phyloP scores from a whole-genome alignment of 2,888 invertebrate genomes.

The Xylophagus ater region DNA sequence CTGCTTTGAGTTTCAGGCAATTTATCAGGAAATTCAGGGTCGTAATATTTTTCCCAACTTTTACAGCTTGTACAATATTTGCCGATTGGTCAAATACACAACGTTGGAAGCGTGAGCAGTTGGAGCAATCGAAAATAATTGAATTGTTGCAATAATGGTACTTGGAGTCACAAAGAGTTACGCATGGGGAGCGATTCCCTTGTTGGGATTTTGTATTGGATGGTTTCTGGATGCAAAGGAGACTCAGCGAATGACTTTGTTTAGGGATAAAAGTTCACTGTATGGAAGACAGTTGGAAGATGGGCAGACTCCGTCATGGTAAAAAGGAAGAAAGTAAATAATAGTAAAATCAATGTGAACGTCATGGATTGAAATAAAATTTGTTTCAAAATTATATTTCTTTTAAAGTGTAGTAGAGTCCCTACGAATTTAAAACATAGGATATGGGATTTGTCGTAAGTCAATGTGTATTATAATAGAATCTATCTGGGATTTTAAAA shows the following conservation, averaged over 20 bases:
- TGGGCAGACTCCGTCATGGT: slow-evolving; percentile 64
- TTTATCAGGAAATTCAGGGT: slow-evolving; percentile 54
- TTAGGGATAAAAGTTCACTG: slow-evolving; percentile 68
- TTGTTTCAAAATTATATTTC: too few species aligned
- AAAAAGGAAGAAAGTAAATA: slow-evolving; percentile 15
- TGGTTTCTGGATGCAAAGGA: slow-evolving; percentile 55
- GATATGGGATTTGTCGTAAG: too few species aligned
- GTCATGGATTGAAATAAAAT: too few species aligned
- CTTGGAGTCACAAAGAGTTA: slow-evolving; percentile 47
- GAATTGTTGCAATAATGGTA: slow-evolving; percentile 39
- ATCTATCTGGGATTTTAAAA: too few species aligned
- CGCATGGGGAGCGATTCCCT: slow-evolving; percentile 43
- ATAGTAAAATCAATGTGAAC: too few species aligned
- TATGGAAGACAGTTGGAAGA: slow-evolving; percentile 55
- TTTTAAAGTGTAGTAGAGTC: too few species aligned
- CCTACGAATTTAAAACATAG: too few species aligned
- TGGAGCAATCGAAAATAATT: slow-evolving; percentile 20
- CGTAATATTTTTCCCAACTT: slow-evolving; percentile 55
- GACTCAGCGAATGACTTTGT: slow-evolving; percentile 57
- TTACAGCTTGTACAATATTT: slow-evolving; percentile 49
- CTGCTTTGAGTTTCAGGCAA: too few species aligned
- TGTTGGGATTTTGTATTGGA: slow-evolving; percentile 50
- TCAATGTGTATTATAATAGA: too few species aligned
- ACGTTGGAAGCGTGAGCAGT: slow-evolving; percentile 52
- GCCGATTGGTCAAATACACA: slow-evolving; percentile 62